Percentiles rank a stretch among this genome's conserved stretches.
These are phyloP conservation scores for Pseudonaja textilis DNA, from an alignment of 2,113 vertebrate genomes.

Conservation along the genomic window DNA sequence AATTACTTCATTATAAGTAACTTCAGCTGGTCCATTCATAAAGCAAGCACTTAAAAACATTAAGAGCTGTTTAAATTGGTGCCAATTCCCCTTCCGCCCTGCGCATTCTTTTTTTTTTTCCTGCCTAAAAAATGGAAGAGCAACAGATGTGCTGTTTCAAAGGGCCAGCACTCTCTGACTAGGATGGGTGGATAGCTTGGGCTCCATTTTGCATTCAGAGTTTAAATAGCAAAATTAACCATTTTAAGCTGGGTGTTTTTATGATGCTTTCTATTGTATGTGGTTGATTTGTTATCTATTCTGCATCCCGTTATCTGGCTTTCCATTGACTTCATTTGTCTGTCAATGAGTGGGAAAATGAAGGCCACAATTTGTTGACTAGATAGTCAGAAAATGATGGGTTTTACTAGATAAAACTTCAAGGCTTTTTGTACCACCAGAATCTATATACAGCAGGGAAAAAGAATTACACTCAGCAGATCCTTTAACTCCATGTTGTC, in stretches of 20 bases:
- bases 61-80: conserved; percentile 60
- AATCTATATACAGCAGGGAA: neutral
- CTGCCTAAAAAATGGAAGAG: conserved; percentile 54
- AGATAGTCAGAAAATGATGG: neutral
- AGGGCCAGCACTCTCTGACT: conserved; percentile 34
- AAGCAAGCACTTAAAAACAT: conserved; percentile 55
- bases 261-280: conserved; percentile 36
- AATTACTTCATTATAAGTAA: conserved; percentile 72
- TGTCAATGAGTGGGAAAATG: neutral
- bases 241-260: conserved; percentile 20
- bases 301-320: neutral
- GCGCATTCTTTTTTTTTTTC: conserved; percentile 16
- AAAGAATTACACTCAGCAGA: neutral
- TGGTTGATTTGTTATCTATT: neutral
- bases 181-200: conserved; percentile 19
- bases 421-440: neutral
- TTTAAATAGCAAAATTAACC: conserved; percentile 42
- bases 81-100: conserved; percentile 43
- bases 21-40: conserved; percentile 71
- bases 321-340: neutral
- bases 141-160: conserved; percentile 60
- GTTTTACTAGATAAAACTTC: neutral
- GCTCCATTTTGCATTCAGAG: conserved; percentile 31
- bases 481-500: neutral
- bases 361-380: neutral